phyloP scores from a whole-genome alignment of 2,888 invertebrate genomes.

The Baccha elongata region DNA sequence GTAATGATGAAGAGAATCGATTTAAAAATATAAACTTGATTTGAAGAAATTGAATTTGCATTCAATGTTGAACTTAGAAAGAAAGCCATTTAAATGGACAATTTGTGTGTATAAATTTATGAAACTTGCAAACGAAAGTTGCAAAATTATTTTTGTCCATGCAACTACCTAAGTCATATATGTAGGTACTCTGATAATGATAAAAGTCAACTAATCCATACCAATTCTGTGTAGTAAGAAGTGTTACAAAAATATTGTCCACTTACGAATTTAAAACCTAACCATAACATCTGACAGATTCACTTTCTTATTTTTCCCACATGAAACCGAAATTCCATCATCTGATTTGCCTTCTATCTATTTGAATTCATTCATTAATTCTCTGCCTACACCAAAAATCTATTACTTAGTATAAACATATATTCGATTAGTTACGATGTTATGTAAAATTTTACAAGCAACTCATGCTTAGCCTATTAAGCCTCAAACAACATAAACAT shows the following conservation, averaged over 20 bases:
- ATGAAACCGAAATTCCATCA: not conserved
- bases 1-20: slow-evolving; percentile 35
- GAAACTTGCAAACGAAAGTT: slow-evolving; percentile 5
- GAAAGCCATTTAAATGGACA: slow-evolving; percentile 4
- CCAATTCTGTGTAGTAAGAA: slow-evolving; percentile 4
- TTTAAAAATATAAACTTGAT: slow-evolving; percentile 31
- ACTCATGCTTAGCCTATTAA: slow-evolving; percentile 29
- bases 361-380: slow-evolving; percentile 7
- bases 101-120: not conserved
- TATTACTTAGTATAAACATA: too few species aligned
- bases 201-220: not conserved
- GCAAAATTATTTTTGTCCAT: slow-evolving; percentile 8
- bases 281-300: not conserved
- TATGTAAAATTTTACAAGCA: slow-evolving; percentile 50
- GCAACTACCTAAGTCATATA: too few species aligned
- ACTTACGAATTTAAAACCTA: not conserved
- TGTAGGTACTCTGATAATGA: too few species aligned
- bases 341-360: not conserved
- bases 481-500: slow-evolving; percentile 11
- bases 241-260: not conserved
- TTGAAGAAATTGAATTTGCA: slow-evolving; percentile 44
- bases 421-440: slow-evolving; percentile 48
- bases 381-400: slow-evolving; percentile 14
- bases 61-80: slow-evolving; percentile 6
- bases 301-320: slow-evolving; percentile 23